phyloP scores from a whole-genome alignment of 2,797 vertebrate genomes.

The Alexandromys oeconomus region DNA sequence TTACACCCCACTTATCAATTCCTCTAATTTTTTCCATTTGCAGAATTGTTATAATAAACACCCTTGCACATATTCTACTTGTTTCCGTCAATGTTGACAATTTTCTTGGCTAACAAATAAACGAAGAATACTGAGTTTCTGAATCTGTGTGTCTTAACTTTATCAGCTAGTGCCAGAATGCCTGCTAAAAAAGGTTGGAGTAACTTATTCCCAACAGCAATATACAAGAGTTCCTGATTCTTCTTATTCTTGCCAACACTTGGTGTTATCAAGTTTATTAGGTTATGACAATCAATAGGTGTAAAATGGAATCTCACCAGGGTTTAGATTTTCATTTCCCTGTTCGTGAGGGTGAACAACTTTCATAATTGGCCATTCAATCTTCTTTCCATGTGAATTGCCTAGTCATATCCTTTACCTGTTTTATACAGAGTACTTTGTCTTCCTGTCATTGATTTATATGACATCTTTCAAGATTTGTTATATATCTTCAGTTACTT shows the following conservation, averaged over 20 bases:
- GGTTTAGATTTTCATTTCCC: constrained; percentile 71
- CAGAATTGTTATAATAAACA: not conserved
- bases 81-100: not conserved
- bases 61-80: not conserved
- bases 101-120: constrained; percentile 9
- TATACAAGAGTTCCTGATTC: constrained; percentile 43
- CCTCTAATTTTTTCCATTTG: not conserved
- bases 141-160: not conserved
- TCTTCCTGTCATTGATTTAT: constrained; percentile 40
- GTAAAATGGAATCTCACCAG: constrained; percentile 69
- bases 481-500: constrained; percentile 22
- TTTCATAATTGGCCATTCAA: constrained; percentile 53
- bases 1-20: not conserved
- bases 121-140: not conserved
- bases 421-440: constrained; percentile 23
- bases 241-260: constrained; percentile 67
- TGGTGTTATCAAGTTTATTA: constrained; percentile 66
- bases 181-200: not conserved
- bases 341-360: not conserved
- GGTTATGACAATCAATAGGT: constrained; percentile 64
- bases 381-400: constrained; percentile 39
- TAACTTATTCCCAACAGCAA: constrained; percentile 19
- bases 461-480: constrained; percentile 41
- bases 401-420: constrained; percentile 2
- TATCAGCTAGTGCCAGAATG: constrained; percentile 38